Percentiles rank a stretch among this genome's conserved stretches.
phyloP scores from a whole-genome alignment of 2,797 vertebrate species.

The Anniella stebbinsi region DNA sequence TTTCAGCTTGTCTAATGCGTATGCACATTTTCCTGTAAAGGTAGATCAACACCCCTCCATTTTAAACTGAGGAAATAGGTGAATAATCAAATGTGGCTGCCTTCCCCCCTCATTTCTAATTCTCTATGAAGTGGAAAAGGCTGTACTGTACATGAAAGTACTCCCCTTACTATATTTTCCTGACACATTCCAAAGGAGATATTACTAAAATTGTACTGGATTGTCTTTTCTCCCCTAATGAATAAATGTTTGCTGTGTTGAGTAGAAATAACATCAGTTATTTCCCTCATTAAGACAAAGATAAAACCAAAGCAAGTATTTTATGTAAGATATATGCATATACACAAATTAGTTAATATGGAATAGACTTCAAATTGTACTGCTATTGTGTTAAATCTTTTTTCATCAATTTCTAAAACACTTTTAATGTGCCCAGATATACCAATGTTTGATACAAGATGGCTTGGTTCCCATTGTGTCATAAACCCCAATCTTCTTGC shows the following conservation, averaged over 20 bases:
- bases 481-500: background rate
- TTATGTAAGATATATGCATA: background rate
- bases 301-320: background rate
- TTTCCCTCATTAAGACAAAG: background rate
- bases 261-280: background rate
- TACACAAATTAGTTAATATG: background rate
- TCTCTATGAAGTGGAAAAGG: background rate
- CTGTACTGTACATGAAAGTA: background rate
- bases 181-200: background rate
- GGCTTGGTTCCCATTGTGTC: background rate
- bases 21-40: background rate
- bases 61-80: background rate
- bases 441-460: background rate
- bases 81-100: background rate
- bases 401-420: background rate
- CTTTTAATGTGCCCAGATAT: background rate
- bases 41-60: background rate
- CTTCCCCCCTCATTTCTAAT: background rate
- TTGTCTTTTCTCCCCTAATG: background rate
- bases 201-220: background rate
- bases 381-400: background rate
- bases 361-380: background rate
- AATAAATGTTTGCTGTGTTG: background rate
- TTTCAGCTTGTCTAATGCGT: background rate
- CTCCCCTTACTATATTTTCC: background rate